Evolutionary conservation across 2,797 vertebrate species (phyloP).

Genomic region (Falco rusticolus): DNA sequence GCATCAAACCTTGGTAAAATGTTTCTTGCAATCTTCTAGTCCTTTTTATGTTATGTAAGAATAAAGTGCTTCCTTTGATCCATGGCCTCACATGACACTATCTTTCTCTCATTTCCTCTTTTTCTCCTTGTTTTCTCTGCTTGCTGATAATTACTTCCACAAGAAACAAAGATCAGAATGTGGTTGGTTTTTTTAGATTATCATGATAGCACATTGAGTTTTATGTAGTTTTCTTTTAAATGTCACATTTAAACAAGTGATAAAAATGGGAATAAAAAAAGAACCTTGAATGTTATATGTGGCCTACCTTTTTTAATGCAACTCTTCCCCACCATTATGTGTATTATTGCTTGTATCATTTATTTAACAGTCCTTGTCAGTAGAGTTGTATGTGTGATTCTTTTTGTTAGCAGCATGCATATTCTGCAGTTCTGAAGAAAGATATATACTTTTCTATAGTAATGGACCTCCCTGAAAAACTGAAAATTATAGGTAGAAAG

Average conservation of each 20-base stretch:
- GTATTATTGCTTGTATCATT: not conserved
- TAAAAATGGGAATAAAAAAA: not conserved
- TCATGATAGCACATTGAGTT: not conserved
- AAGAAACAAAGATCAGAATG: not conserved
- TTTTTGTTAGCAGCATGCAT: not conserved
- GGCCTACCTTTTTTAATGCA: not conserved
- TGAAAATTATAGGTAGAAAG: not conserved
- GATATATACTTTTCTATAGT: not conserved
- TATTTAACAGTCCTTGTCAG: not conserved
- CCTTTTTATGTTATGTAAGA: not conserved
- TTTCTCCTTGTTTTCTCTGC: not conserved
- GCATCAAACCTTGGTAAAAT: not conserved
- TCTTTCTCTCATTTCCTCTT: not conserved
- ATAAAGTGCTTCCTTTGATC: not conserved
- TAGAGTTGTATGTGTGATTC: not conserved
- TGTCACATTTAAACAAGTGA: not conserved
- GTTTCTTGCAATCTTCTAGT: not conserved
- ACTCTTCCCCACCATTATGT: not conserved
- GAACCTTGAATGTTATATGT: not conserved
- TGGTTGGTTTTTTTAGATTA: not conserved
- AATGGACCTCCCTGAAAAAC: not conserved
- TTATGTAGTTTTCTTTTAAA: not conserved
- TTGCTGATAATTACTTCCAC: not conserved
- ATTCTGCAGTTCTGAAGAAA: not conserved
- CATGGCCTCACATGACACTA: rapidly evolving